A percentile compares a stretch with the other conserved stretches of the same genome.
phyloP scores from a whole-genome alignment of 2,797 vertebrate genomes.

The Ciconia nigra region DNA sequence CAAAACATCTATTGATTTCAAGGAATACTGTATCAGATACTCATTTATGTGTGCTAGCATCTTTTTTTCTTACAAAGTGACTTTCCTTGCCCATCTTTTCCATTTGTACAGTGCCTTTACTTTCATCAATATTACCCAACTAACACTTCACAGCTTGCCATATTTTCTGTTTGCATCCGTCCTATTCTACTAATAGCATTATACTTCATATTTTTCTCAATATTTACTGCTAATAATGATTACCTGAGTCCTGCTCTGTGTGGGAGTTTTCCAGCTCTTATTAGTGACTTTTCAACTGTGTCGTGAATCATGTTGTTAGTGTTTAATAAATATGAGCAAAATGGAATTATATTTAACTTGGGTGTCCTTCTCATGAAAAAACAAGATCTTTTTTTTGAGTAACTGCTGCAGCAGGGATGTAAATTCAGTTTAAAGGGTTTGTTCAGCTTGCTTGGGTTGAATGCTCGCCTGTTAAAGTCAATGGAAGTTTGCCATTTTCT shows the following conservation, averaged over 20 bases:
- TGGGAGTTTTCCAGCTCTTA: neutral
- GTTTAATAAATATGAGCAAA: neutral
- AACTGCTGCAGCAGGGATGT: neutral
- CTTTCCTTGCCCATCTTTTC: neutral
- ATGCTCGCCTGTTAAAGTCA: neutral
- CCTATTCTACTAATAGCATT: neutral
- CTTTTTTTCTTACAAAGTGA: neutral
- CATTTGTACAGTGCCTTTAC: neutral
- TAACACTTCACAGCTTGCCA: neutral
- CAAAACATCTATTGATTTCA: neutral
- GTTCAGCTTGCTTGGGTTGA: neutral
- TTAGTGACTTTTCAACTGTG: neutral
- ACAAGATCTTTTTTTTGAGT: neutral
- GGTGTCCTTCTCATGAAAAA: neutral
- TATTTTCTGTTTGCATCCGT: neutral
- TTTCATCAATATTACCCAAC: neutral
- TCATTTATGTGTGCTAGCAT: neutral
- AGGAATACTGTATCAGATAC: neutral
- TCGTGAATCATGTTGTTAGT: neutral
- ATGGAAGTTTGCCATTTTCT: neutral
- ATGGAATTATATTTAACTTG: neutral
- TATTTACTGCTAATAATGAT: conserved; percentile 13
- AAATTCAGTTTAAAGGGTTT: neutral
- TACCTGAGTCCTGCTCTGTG: neutral
- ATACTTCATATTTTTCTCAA: neutral